Evolutionary conservation across 2,888 invertebrate species (phyloP), one percentile per base, ranked within the genome.

Genomic region (Ophraella communa): DNA sequence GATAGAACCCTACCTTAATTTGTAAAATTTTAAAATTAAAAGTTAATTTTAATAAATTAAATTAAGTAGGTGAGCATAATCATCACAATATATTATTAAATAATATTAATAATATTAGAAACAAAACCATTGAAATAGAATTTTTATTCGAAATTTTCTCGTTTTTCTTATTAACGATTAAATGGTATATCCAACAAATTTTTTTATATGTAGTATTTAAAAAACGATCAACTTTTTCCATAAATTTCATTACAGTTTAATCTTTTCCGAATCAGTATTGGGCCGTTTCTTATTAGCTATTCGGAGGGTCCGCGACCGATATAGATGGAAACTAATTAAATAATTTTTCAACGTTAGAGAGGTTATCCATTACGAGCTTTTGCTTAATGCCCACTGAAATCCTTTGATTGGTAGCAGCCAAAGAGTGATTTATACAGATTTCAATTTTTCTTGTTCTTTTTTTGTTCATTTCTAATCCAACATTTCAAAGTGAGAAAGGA

Each of bases 301-400:
- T 30, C 39, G 8, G 10, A 44, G 17, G 42, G 23, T 55, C 42
- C 23, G n/a, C 27, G 27, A 54, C 33, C 17, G 5, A 42, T 55
- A 55, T 44, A 8, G 54, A 54, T 42, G 54, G 20, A n/a, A 23
- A 21, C 49, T 58, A 58, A 58, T 58, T 58, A 58, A 58, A 58
- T 58, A 49, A 58, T 58, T 58, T 49, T 58, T 49, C 58, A 58
- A 49, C 30, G 44, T 23, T 18, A 10, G 18, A 42, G n/a, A 30
- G 23, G 35, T 54, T 54, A 58, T 47, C 47, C 35, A 20, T 49
- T 30, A 14, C 14, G 24, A 56, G 55, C 45, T 58, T 58, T 55
- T 35, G 20, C 35, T 18, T 49, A 57, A 47, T 49, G n/a, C 58
- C 49, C 23, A 51, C 17, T 58, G 47, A 30, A 58, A 58, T 58